A percentile compares a stretch with the other conserved stretches of the same genome.
Evolutionary conservation across 2,888 invertebrate species (phyloP).

Genomic region (Tenodera sinensis): DNA sequence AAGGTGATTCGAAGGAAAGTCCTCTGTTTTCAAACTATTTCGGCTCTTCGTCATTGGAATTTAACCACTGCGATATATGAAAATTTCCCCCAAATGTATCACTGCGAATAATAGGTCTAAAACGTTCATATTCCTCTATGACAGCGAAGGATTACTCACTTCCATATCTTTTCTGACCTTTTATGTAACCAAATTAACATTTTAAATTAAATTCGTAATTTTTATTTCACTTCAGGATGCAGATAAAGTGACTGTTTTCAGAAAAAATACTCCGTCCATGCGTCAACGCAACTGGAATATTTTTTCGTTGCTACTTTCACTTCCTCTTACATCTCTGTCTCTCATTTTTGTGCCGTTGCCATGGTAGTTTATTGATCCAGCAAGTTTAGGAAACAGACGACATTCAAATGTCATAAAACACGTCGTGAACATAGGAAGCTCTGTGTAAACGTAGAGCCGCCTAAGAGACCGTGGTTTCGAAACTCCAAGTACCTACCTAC

Average conservation of each 20-base stretch:
- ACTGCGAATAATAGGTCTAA: background rate
- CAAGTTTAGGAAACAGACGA: constrained; percentile 23
- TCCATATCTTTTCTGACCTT: no score
- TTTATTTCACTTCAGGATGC: background rate
- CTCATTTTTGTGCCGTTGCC: constrained; percentile 25
- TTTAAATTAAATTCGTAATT: background rate
- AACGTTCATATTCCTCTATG: no score
- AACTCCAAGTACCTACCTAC: background rate
- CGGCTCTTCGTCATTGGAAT: background rate
- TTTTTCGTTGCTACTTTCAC: background rate
- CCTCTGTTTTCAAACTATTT: background rate
- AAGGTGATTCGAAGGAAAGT: background rate
- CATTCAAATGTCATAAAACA: constrained; percentile 29
- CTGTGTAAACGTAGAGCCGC: background rate
- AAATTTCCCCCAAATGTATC: background rate
- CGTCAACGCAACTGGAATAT: background rate
- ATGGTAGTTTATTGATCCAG: constrained; percentile 24
- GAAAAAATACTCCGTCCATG: background rate
- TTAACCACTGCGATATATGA: background rate
- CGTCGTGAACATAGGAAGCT: background rate
- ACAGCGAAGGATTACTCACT: no score
- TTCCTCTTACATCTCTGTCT: background rate
- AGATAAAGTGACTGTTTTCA: background rate
- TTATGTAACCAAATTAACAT: background rate
- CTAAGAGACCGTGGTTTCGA: background rate